These are phyloP conservation scores for Camptogramma bilineatum DNA, from an alignment of 2,888 invertebrate species.

Conservation along the genomic window DNA sequence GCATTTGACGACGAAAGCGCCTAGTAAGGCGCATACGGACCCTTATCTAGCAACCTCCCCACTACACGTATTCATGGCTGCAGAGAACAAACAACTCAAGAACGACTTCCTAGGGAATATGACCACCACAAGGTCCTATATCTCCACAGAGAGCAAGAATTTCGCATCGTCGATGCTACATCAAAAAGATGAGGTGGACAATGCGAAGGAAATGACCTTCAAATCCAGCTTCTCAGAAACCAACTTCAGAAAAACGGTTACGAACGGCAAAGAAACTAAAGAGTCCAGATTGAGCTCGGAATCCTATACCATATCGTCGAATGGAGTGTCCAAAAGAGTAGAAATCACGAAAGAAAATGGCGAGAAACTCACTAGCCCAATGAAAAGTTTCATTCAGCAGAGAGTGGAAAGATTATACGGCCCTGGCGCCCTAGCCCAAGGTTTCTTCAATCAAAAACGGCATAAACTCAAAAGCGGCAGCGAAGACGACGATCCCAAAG, in stretches of 20 bases:
- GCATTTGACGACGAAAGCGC: constrained; percentile 81
- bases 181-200: constrained; percentile 77
- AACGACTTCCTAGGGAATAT: constrained; percentile 82
- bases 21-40: constrained; percentile 82
- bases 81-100: constrained; percentile 79
- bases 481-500: constrained; percentile 73
- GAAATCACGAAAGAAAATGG: constrained; percentile 82
- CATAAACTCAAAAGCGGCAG: constrained; percentile 76
- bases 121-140: constrained; percentile 76
- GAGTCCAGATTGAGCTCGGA: constrained; percentile 70
- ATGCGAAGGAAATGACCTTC: constrained; percentile 72
- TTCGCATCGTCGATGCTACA: constrained; percentile 78
- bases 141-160: constrained; percentile 74
- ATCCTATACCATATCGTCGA: constrained; percentile 80
- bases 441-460: constrained; percentile 90
- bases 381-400: constrained; percentile 94
- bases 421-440: constrained; percentile 93
- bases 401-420: constrained; percentile 95
- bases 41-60: constrained; percentile 75
- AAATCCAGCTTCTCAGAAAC: constrained; percentile 82
- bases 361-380: constrained; percentile 78
- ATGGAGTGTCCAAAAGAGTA: constrained; percentile 75
- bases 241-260: constrained; percentile 75
- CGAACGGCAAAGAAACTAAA: constrained; percentile 71
- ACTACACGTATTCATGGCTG: constrained; percentile 79